A percentile compares a stretch with the other conserved stretches of the same genome.
Conservation (phyloP, 2,888 invertebrate species). For the Ectemnius lituratus region DNA sequence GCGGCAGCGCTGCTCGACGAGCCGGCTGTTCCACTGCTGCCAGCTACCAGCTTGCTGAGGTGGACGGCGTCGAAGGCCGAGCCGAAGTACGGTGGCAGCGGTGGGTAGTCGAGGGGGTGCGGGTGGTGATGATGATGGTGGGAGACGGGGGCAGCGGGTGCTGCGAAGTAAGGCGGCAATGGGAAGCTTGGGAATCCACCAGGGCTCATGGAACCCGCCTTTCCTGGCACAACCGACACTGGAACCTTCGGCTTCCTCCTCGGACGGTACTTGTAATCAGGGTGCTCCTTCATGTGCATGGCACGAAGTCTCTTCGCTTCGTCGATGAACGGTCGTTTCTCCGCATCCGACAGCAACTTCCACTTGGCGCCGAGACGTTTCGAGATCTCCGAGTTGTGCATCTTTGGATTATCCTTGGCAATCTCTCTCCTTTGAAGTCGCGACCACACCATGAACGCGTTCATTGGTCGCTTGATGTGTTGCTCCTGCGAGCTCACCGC, state of each 20-base stretch:
- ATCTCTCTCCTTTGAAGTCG: conserved; percentile 94
- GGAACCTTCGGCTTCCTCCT: conserved; percentile 90
- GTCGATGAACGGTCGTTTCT: conserved; percentile 96
- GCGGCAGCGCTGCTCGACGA: conserved; percentile 76
- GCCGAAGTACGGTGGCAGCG: conserved; percentile 86
- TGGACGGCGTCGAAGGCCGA: conserved; percentile 85
- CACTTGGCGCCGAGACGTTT: conserved; percentile 95
- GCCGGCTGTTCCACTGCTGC: conserved; percentile 51
- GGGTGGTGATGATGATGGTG: conserved; percentile 75
- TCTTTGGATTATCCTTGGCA: conserved; percentile 95
- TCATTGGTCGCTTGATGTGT: conserved; percentile 98
- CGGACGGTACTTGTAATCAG: conserved; percentile 94
- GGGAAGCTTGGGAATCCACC: conserved; percentile 83
- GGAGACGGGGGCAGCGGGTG: conserved; percentile 80
- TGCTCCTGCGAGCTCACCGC: conserved; percentile 78
- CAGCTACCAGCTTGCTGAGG: conserved; percentile 81
- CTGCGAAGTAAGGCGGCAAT: conserved; percentile 82
- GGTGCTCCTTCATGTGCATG: conserved; percentile 94
- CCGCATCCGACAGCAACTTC: conserved; percentile 91
- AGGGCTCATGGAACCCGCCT: conserved; percentile 61
- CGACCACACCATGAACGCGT: conserved; percentile 99
- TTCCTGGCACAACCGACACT: conserved; percentile 81
- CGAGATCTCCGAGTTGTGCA: conserved; percentile 94
- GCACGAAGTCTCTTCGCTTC: conserved; percentile 94
- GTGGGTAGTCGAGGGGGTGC: conserved; percentile 83